Conservation (phyloP, 2,113 vertebrate species). For the Rhadina sibilatrix region DNA sequence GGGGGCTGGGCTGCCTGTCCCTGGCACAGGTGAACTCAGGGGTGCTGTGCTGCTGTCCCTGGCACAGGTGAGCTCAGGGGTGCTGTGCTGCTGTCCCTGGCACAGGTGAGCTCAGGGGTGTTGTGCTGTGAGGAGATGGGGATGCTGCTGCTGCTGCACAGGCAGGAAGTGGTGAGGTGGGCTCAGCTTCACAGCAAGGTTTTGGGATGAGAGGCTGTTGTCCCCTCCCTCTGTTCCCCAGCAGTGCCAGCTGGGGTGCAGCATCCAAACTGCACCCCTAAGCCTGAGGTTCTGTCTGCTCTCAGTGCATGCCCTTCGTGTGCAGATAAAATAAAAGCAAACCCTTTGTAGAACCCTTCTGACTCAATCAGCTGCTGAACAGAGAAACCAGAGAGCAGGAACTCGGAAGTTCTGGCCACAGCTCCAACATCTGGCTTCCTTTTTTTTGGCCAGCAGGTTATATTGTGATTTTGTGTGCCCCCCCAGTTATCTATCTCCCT, state of each 20-base stretch:
- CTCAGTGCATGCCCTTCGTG: neutral
- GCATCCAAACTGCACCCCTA: neutral
- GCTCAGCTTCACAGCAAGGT: neutral
- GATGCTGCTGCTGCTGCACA: neutral
- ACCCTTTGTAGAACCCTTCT: neutral
- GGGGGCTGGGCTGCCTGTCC: neutral
- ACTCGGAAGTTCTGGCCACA: neutral
- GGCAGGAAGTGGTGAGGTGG: neutral
- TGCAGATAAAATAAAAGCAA: neutral
- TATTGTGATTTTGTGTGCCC: neutral
- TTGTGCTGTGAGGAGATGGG: neutral
- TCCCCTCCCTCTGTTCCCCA: neutral
- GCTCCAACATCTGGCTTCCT: neutral
- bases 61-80: neutral
- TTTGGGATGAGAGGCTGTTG: neutral
- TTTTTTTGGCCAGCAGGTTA: neutral
- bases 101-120: neutral
- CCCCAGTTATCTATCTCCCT: neutral
- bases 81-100: too few relatives aligned
- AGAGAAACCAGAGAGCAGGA: neutral
- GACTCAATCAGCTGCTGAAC: neutral
- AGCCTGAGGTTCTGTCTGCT: neutral
- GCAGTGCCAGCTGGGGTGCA: neutral
- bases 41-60: neutral
- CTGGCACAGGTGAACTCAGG: neutral